Conservation (phyloP, 2,888 invertebrate species). For the Kryphioiulus occultus region DNA sequence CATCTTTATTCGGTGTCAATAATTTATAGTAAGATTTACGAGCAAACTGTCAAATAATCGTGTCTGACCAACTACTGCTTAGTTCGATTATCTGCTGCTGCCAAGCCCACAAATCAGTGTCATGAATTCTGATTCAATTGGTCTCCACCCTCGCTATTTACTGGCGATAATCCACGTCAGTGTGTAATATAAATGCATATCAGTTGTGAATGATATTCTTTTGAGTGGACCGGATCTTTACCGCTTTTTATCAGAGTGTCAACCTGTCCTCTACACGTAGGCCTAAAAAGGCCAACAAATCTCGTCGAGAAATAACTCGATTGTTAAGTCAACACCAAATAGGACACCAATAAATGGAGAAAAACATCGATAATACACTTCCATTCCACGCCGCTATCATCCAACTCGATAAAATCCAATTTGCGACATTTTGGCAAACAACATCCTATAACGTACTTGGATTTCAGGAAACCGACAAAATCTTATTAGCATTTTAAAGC, state of each 20-base stretch:
- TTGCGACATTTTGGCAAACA: not conserved
- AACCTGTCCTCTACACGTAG: not conserved
- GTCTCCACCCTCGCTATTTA: not conserved
- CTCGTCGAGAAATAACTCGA: not conserved
- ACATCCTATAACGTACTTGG: not conserved
- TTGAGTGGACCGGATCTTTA: not conserved
- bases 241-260: conserved; percentile 7
- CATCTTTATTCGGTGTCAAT: not conserved
- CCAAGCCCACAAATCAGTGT: not conserved
- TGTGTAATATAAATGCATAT: not conserved
- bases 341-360: not conserved
- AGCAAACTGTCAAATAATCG: too few relatives aligned
- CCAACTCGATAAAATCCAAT: not conserved
- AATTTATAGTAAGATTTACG: too few relatives aligned
- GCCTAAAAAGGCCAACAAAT: not conserved
- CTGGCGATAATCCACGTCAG: not conserved
- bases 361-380: conserved; percentile 8
- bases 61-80: not conserved
- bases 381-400: not conserved
- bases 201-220: not conserved
- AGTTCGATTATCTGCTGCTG: not conserved
- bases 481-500: too few relatives aligned
- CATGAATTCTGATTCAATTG: not conserved
- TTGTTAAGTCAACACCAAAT: conserved; percentile 17
- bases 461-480: not conserved